Evolutionary conservation across 2,113 vertebrate genomes (phyloP), one percentile per base, ranked within the genome.

Genomic region (Drymodes brunneopygia): DNA sequence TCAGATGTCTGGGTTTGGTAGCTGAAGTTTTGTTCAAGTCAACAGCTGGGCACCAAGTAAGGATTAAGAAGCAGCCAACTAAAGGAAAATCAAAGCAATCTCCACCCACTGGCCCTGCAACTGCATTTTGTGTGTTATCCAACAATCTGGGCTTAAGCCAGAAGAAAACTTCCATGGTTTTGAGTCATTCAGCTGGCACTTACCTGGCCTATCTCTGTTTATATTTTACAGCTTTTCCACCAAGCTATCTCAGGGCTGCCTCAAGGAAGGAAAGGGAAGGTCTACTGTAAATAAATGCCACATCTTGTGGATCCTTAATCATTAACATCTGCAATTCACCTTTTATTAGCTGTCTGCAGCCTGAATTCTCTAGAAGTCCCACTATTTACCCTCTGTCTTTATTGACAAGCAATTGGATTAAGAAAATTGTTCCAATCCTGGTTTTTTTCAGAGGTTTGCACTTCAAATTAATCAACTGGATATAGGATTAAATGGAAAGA

Each of bases 231-330:
- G 77, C 31, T 83, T 73, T 86, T 94, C 79, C 44, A 93, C 38
- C 28, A 83, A 36, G 36, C 51, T 92, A 88, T 62, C 79, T 88
- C 35, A 71, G 62, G 29, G 15, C 14, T 90, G 74, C 35, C 67
- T 81, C 71, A 35, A 71, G 78, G 78, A 95, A 87, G 75, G 51
- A 88, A 94, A 77, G 38, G 75, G 70, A 90, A 96, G 44, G 36
- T 77, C 88, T 93, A 71, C 48, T 81, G 56, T 56, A 95, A 90
- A 86, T 67, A 93, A 86, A 81, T 53, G 38, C 73, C n/a, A 51
- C 35, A 51, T 69, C 65, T 94, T 84, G 53, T 35, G 48, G 81
- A 53, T 51, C 75, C 85, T 73, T 88, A 73, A 88, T 25, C 50
- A 47, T 69, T 66, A 74, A 42, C 48, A 58, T 79, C 72, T 82